Base-by-base conservation (phyloP, 2,113 vertebrate species). In the Melanocharis versteri region DNA sequence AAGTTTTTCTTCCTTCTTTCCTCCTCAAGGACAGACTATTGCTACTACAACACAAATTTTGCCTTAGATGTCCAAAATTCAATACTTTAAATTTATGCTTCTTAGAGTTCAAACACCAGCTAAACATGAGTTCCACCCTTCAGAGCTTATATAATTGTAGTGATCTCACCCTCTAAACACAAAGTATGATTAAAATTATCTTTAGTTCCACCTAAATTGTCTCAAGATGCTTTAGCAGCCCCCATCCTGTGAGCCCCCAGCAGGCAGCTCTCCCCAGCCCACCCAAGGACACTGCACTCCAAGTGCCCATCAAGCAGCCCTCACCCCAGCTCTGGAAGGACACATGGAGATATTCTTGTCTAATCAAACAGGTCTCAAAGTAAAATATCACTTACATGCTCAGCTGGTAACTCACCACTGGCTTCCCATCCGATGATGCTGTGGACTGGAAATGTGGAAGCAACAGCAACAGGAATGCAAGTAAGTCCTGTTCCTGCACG, bases 301-400 rank as follows among this genome's bases (percentile, higher is more conserved):
- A 8, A 28, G 45, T 5, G 5, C 18, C 30, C 10, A 4, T 35
- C 7, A 8, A 42, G 65, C 45, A 15, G 23, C 44, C 13, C 16
- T 64, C 5, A 1, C 28, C 21, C 5, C 0, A 0, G 11, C 50
- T 54, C 8, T 1, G 0, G 21, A 42, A 26, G 26, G 24, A 70
- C 56, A 77, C n/a, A 50, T 1, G 0, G n/a, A 58, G 30, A 42
- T 26, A 31, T 3, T 11, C 5, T 2, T 20, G 10, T 54, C 53
- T 86, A 17, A 76, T 17, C 35, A n/a, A 79, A 48, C 19, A 53
- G 44, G 2, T 51, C n/a, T 69, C 53, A 15, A 51, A 94, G 24
- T 3, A 27, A 65, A 82, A 72, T 47, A 61, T 5, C 5, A 1
- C 47, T 58, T 61, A 33, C 6, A 26, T 3, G 2, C 28, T 77